Percentiles rank a stretch among this genome's conserved stretches.
Evolutionary conservation across 2,113 vertebrate genomes (phyloP).

Genomic region (Amblyornis subalaris): DNA sequence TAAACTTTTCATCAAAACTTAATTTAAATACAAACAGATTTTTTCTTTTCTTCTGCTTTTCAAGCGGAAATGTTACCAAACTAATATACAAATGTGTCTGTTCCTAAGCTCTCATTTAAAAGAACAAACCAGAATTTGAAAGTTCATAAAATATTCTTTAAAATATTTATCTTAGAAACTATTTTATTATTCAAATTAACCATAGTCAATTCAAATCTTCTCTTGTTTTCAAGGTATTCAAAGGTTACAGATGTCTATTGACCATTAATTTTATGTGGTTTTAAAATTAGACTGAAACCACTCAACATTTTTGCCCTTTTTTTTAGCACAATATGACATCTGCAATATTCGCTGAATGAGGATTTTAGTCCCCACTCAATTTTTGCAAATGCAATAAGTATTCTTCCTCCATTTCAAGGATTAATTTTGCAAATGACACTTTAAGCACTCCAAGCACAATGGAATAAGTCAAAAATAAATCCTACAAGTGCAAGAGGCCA

Average conservation of each 20-base stretch:
- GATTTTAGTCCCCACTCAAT: constrained; percentile 7
- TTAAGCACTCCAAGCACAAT: constrained; percentile 10
- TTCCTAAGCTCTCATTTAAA: background rate
- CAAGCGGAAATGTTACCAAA: background rate
- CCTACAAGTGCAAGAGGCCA: constrained; percentile 12
- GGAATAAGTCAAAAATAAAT: constrained; percentile 50
- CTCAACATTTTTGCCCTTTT: background rate
- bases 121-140: background rate
- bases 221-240: background rate
- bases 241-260: background rate
- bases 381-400: constrained; percentile 23
- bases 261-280: background rate
- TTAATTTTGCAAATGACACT: constrained; percentile 50
- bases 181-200: background rate
- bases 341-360: constrained; percentile 5
- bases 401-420: constrained; percentile 18
- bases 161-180: background rate
- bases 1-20: background rate
- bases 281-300: background rate
- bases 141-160: background rate
- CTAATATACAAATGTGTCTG: background rate
- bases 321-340: constrained; percentile 2
- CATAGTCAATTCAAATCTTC: background rate
- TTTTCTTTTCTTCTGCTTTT: background rate
- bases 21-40: background rate